Base-by-base conservation (phyloP, 1,140 invertebrate species). In the Pygmarrhopalites habei region DNA sequence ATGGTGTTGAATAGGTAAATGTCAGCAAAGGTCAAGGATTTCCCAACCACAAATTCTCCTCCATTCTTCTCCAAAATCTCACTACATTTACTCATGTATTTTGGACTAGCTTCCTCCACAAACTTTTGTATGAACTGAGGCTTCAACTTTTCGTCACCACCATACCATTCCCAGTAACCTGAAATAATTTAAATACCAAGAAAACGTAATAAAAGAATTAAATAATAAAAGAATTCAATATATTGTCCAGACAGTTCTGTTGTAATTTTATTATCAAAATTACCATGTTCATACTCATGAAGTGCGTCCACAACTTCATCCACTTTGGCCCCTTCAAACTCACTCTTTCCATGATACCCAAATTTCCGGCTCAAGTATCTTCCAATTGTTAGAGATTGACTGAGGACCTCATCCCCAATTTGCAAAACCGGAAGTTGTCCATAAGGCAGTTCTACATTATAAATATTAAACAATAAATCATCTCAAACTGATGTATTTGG, bases 1-100 rank as follows among this genome's bases (percentile, higher is more conserved):
- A 41, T n/a, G n/a, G n/a, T 12, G 39, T 41, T 12, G n/a, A n/a
- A 10, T n/a, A 41, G 39, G 39, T 41, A 41, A 41, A 41, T 12
- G n/a, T 41, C 39, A 10, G 39, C 39, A n/a, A n/a, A 10, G 39
- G 39, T 12, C 10, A 41, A 41, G 10, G 10, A 12, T n/a, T 41
- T 41, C n/a, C 39, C 39, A n/a, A 41, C 39, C n/a, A 41, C 39
- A 41, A 41, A 41, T n/a, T 41, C n/a, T n/a, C n/a, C n/a, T n/a
- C 39, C 39, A n/a, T 41, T 41, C 39, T 41, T n/a, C n/a, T 41
- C 10, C 39, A 41, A 41, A 41, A 41, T 41, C n/a, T 41, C n/a
- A 12, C n/a, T n/a, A n/a, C 10, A 41, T 41, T 41, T 41, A 41
- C n/a, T n/a, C 10, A 41, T 12, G 10, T 12, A 41, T 41, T 12